Percentiles rank a stretch among this genome's conserved stretches.
phyloP scores from a whole-genome alignment of 2,888 invertebrate species.

The Chaitophorus viminalis region DNA sequence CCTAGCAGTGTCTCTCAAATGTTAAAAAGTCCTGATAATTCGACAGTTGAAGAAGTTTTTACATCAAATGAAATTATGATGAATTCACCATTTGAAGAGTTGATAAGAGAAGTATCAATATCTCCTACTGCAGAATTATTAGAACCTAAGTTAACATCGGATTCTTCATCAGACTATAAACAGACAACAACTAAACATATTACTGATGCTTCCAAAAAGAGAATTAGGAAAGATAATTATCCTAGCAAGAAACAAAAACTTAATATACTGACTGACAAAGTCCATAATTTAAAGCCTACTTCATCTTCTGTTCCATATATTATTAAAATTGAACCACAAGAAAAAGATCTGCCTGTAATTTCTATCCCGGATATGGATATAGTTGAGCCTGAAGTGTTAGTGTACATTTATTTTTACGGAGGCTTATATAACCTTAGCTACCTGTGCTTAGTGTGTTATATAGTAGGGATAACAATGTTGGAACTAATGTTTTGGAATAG shows the following conservation, averaged over 20 bases:
- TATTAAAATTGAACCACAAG: conserved; percentile 44
- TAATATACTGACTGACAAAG: background rate
- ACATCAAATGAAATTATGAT: conserved; percentile 40
- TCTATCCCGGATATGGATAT: conserved; percentile 48
- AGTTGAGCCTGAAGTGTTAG: conserved; percentile 32
- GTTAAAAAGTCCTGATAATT: conserved; percentile 45
- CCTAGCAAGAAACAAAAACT: conserved; percentile 17
- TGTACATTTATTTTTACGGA: too few species aligned
- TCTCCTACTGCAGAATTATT: conserved; percentile 56
- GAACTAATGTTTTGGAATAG: too few species aligned
- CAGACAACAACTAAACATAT: background rate
- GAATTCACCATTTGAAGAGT: conserved; percentile 48
- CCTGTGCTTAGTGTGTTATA: too few species aligned
- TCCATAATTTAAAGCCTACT: background rate
- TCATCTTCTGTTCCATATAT: background rate
- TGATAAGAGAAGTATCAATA: conserved; percentile 57
- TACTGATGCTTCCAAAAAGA: conserved; percentile 5
- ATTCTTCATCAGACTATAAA: background rate
- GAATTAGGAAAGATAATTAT: conserved; percentile 24
- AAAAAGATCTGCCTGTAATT: conserved; percentile 47
- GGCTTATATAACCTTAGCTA: too few species aligned
- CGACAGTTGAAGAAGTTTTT: conserved; percentile 48
- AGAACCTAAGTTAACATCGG: conserved; percentile 2
- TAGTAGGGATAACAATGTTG: too few species aligned
- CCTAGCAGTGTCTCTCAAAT: conserved; percentile 56